Evolutionary conservation across 2,113 vertebrate species (phyloP).

Genomic region (Archilochus colubris): DNA sequence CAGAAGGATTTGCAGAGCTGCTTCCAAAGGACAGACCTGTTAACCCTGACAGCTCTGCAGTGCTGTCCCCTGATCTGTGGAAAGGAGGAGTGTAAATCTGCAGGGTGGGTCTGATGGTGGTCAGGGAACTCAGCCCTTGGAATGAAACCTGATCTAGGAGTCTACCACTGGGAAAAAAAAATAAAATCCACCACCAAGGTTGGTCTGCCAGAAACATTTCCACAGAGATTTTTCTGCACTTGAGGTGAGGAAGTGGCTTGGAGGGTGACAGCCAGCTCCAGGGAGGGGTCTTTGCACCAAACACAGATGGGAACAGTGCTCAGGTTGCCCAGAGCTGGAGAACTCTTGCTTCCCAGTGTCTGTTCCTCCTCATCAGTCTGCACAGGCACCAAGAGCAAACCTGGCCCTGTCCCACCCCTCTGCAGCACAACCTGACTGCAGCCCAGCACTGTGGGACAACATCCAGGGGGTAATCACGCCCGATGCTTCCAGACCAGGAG

Average conservation of each 20-base stretch:
- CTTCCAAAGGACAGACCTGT: background rate
- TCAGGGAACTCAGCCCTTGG: background rate
- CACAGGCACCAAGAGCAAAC: background rate
- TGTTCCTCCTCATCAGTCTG: background rate
- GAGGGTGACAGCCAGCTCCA: background rate
- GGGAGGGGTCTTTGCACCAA: background rate
- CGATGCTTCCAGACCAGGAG: background rate
- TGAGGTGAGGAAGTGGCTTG: background rate
- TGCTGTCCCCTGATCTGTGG: background rate
- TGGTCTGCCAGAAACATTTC: background rate
- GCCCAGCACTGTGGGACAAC: fast-evolving
- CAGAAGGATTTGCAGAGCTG: background rate
- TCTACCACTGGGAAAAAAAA: background rate
- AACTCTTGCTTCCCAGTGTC: background rate
- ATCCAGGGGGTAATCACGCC: background rate
- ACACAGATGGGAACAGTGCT: fast-evolving
- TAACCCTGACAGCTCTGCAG: background rate
- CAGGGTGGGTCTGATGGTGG: background rate
- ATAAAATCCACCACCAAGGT: background rate
- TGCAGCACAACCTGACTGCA: background rate
- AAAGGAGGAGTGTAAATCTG: background rate
- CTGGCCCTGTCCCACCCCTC: background rate
- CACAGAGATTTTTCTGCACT: background rate
- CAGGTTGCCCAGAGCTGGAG: background rate
- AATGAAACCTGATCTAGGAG: too few species aligned